These are phyloP conservation scores for Chrysolina haemoptera DNA, from an alignment of 2,888 invertebrate genomes.

Conservation along the genomic window DNA sequence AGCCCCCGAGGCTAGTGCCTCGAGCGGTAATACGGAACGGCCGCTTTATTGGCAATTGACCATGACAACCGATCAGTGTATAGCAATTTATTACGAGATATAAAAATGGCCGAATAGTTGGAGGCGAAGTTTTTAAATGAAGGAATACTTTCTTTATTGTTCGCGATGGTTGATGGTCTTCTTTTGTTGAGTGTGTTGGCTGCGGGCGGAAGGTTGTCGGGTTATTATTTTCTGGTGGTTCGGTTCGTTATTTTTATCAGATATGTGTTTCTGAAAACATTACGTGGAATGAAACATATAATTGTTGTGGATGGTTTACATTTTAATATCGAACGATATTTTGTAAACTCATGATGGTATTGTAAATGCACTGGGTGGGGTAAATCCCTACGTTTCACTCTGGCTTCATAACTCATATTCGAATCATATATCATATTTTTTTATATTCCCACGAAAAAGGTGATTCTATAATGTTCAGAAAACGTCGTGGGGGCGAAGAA, in stretches of 20 bases:
- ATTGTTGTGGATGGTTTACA: background rate
- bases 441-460: too few species aligned
- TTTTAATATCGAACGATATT: background rate
- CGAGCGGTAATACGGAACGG: conserved; percentile 44
- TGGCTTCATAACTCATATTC: too few species aligned
- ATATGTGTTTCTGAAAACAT: background rate
- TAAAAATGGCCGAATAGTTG: conserved; percentile 47
- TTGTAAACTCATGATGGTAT: too few species aligned
- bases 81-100: conserved; percentile 49
- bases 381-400: too few species aligned
- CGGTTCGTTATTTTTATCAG: conserved; percentile 6
- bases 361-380: too few species aligned
- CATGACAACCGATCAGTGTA: conserved; percentile 48
- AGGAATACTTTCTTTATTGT: conserved; percentile 49
- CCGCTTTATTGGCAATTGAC: conserved; percentile 50
- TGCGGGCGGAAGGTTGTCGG: conserved; percentile 17
- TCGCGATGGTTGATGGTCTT: conserved; percentile 43
- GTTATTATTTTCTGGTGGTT: conserved; percentile 18
- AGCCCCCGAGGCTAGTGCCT: conserved; percentile 36
- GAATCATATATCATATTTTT: too few species aligned
- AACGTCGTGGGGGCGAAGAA: too few species aligned
- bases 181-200: conserved; percentile 37
- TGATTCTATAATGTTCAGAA: too few species aligned
- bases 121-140: conserved; percentile 45
- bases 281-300: background rate